Evolutionary conservation across 2,888 invertebrate genomes (phyloP), one percentile per base, ranked within the genome.

Genomic region (Tupiocoris notatus): DNA sequence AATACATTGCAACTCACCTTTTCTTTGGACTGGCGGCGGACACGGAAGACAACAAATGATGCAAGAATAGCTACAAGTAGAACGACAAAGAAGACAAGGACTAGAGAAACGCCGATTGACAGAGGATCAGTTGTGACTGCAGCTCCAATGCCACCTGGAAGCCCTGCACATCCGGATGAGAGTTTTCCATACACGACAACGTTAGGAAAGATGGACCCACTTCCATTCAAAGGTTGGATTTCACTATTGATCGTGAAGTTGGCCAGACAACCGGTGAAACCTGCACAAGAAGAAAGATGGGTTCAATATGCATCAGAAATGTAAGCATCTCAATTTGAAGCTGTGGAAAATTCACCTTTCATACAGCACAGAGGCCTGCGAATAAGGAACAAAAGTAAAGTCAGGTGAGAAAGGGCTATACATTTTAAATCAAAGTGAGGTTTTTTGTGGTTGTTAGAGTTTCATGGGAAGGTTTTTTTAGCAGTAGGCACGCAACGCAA

Each of bases 71-170:
- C 95, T 12, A 96, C 91, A 68, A 96, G 88, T 16, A 96, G 86
- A 77, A 96, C 92, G 3, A 94, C 92, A 83, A 98, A 96, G 86
- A 98, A 96, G 22, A 95, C 94, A 79, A 96, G 94, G 20, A 97
- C 95, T 39, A 97, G 86, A 0, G 96, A 96, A 77, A 97, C 92
- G 73, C 96, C 97, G 78, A 96, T 94, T 82, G 93, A 94, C 7
- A 97, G 86, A 0, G 95, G 95, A 85, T 94, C 93, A 1, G 94
- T 91, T 2, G 91, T 90, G 80, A 92, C 90, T 0, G 91, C 89
- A 1, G 91, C 88, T 23, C 93, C 93, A 56, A 91, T 88, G 22
- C 92, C 92, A 77, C 92, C 88, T 12, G 12, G 39, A 2, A 90
- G 88, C 68, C 90, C 92, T 88, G 78, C 63, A 83, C 96, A 96